Conservation (phyloP, 2,113 vertebrate genomes). For the Nycticorax nycticorax region DNA sequence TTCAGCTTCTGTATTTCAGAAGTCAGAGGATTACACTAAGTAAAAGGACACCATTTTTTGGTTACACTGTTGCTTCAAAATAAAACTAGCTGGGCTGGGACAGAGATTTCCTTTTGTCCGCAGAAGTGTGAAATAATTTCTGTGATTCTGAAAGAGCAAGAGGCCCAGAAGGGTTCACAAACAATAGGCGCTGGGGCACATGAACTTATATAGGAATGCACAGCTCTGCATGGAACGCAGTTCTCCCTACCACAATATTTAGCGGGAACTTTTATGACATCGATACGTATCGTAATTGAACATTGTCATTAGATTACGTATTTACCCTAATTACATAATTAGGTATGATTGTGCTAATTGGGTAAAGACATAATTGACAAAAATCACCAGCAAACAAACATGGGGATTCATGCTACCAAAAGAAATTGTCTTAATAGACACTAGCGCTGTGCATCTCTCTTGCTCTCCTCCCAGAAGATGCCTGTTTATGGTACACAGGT, state of each 20-base stretch:
- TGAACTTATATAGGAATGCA: rapidly evolving
- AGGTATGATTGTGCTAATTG: conserved; percentile 74
- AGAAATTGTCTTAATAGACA: background rate
- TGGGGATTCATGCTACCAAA: conserved; percentile 28
- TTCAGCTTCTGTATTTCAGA: background rate
- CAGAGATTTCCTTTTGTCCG: conserved; percentile 29
- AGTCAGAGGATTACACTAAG: background rate
- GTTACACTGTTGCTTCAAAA: background rate
- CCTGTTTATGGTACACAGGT: background rate
- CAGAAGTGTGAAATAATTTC: conserved; percentile 25
- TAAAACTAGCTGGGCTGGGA: background rate
- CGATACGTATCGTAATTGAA: conserved; percentile 28
- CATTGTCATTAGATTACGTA: conserved; percentile 61
- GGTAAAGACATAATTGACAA: conserved; percentile 67
- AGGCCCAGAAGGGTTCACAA: background rate
- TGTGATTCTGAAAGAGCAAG: background rate
- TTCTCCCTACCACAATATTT: background rate
- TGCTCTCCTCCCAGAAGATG: background rate
- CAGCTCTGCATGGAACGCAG: rapidly evolving
- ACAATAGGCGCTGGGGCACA: background rate
- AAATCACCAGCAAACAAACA: conserved; percentile 70
- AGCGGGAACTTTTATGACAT: background rate
- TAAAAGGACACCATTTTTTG: background rate
- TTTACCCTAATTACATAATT: conserved; percentile 74
- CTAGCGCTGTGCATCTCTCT: background rate